A percentile compares a stretch with the other conserved stretches of the same genome.
These are phyloP conservation scores for Actinia tenebrosa DNA, from an alignment of 64 coral and sea anemone genomes.

Conservation along the genomic window DNA sequence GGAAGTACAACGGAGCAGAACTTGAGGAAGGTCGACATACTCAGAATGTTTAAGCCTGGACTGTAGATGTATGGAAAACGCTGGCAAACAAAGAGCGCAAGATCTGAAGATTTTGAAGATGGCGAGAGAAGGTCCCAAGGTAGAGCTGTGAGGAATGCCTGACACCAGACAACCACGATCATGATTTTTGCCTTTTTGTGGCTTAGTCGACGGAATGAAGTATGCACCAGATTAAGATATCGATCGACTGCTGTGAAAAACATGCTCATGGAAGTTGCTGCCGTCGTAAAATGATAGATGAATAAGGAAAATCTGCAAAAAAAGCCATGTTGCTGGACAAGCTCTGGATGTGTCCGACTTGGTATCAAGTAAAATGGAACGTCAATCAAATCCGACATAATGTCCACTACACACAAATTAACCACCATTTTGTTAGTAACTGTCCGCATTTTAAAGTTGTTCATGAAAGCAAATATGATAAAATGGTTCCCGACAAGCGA, in stretches of 20 bases:
- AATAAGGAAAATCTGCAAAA: slow-evolving; percentile 43
- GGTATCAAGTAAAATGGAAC: slow-evolving; percentile 41
- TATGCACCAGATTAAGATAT: slow-evolving; percentile 51
- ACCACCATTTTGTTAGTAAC: slow-evolving; percentile 65
- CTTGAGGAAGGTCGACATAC: slow-evolving; percentile 42
- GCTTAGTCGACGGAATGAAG: slow-evolving; percentile 29
- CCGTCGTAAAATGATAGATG: slow-evolving; percentile 56
- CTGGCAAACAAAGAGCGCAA: not conserved
- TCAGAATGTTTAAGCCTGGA: slow-evolving; percentile 2
- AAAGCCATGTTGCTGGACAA: not conserved
- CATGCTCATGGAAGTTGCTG: slow-evolving; percentile 60
- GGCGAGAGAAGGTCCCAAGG: slow-evolving; percentile 30
- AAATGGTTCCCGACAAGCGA: slow-evolving; percentile 50
- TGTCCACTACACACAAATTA: slow-evolving; percentile 67
- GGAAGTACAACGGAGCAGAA: slow-evolving; percentile 43
- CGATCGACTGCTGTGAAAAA: slow-evolving; percentile 52
- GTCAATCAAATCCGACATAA: slow-evolving; percentile 44
- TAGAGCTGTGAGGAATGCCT: slow-evolving; percentile 32
- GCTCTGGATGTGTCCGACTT: slow-evolving; percentile 8
- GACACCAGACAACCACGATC: slow-evolving; percentile 52
- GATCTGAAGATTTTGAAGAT: not conserved
- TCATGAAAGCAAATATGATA: slow-evolving; percentile 47
- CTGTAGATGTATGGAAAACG: slow-evolving; percentile 37
- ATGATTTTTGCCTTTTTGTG: slow-evolving; percentile 19
- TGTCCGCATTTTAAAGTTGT: slow-evolving; percentile 82